Percentiles rank a stretch among this genome's conserved stretches.
Conservation (phyloP, 1,140 invertebrate species). For the Habropoda laboriosa region DNA sequence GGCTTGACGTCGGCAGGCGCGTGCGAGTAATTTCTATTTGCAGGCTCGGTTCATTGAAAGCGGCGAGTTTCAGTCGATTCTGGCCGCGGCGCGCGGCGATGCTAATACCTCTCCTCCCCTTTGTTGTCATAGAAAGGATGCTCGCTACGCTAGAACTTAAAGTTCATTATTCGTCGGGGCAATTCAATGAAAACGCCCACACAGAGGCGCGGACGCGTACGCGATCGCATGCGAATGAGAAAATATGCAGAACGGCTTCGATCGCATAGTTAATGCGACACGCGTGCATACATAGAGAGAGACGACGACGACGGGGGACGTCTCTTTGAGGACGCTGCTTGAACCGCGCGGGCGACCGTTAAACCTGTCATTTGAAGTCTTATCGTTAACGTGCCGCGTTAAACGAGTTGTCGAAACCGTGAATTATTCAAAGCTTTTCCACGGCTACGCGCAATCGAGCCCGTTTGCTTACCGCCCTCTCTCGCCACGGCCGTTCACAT, state of each 20-base stretch:
- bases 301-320: too few relatives aligned
- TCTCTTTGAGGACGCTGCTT: constrained; percentile 14
- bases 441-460: too few relatives aligned
- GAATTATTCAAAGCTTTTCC: constrained; percentile 34
- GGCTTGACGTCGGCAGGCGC: background rate
- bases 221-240: constrained; percentile 13
- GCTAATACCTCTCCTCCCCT: constrained; percentile 30
- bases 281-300: constrained; percentile 1
- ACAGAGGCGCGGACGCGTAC: background rate
- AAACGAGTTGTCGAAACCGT: constrained; percentile 30
- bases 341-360: constrained; percentile 24
- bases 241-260: constrained; percentile 47
- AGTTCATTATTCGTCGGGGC: constrained; percentile 35
- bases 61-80: constrained; percentile 8
- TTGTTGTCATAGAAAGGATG: constrained; percentile 29
- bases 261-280: constrained; percentile 42
- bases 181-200: constrained; percentile 45
- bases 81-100: background rate
- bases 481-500: too few relatives aligned
- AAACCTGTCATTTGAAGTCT: constrained; percentile 42
- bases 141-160: constrained; percentile 22
- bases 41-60: constrained; percentile 13
- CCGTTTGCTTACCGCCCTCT: too few relatives aligned
- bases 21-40: constrained; percentile 8
- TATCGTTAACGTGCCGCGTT: constrained; percentile 20